These are phyloP conservation scores for Aphaenogaster floridana DNA, from an alignment of 1,140 invertebrate species.

Conservation along the genomic window DNA sequence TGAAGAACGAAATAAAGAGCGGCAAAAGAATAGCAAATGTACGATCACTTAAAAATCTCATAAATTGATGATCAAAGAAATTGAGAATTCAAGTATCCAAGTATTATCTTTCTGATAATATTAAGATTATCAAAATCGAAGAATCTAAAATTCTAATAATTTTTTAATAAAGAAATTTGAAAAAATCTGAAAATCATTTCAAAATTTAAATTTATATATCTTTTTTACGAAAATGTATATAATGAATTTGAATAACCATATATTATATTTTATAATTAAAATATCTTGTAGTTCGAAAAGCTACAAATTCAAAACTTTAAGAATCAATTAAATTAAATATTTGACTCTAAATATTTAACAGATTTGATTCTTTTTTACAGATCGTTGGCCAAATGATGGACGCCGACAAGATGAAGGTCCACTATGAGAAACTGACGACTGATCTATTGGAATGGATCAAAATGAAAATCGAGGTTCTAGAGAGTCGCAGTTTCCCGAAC, in stretches of 20 bases:
- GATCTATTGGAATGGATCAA: constrained; percentile 98
- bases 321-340: constrained; percentile 2
- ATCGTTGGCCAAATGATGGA: constrained; percentile 99
- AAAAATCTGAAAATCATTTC: not conserved
- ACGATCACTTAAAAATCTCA: constrained; percentile 71
- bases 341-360: not conserved
- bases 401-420: constrained; percentile 95
- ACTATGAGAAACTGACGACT: constrained; percentile 95
- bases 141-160: not conserved
- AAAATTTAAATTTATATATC: constrained; percentile 9
- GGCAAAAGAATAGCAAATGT: constrained; percentile 99
- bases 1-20: constrained; percentile 99
- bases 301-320: not conserved
- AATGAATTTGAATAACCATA: not conserved
- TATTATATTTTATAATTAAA: constrained; percentile 32
- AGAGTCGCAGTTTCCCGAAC: constrained; percentile 97
- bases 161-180: not conserved
- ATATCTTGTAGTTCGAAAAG: not conserved
- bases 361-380: constrained; percentile 85
- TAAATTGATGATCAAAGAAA: not conserved
- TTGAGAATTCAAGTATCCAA: not conserved
- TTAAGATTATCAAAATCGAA: not conserved
- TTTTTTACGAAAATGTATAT: not conserved
- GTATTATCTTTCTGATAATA: not conserved
- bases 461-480: constrained; percentile 94